Percentiles rank a stretch among this genome's conserved stretches.
Conservation (phyloP, 2,888 invertebrate genomes). For the Tubulanus polymorphus region DNA sequence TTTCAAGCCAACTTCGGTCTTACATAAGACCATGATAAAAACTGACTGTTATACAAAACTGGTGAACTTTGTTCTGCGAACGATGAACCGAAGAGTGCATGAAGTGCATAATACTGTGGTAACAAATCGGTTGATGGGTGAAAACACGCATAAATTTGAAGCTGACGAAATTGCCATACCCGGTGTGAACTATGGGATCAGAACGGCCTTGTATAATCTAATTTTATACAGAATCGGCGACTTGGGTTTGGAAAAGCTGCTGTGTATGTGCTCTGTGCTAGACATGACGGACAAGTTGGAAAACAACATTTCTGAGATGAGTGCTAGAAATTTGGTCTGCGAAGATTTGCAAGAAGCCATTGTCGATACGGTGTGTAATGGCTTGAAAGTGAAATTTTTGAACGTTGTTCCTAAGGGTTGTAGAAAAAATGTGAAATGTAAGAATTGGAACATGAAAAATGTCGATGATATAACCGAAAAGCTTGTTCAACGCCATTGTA, state of each 20-base stretch:
- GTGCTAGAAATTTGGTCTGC: neutral
- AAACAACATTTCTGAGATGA: neutral
- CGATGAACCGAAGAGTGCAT: neutral
- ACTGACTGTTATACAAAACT: neutral
- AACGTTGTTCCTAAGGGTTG: neutral
- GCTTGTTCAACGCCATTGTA: neutral
- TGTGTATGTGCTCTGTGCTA: neutral
- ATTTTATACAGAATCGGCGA: neutral
- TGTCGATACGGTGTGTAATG: neutral
- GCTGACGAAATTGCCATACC: neutral
- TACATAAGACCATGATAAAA: slow-evolving; percentile 1
- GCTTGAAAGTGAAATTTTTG: neutral
- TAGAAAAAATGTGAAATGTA: neutral
- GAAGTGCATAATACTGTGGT: neutral
- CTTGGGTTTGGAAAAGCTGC: neutral
- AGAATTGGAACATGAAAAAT: neutral
- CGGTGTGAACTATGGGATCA: neutral
- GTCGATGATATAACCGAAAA: neutral
- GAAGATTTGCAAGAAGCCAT: slow-evolving; percentile 1
- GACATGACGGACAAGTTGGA: neutral
- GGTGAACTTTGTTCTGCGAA: neutral
- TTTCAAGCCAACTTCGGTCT: slow-evolving; percentile 1
- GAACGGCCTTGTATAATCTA: neutral
- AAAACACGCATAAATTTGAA: neutral
- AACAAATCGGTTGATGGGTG: neutral